Percentiles rank a stretch among this genome's conserved stretches.
Evolutionary conservation across 2,888 invertebrate genomes (phyloP).

Genomic region (Entomobrya multifasciata): DNA sequence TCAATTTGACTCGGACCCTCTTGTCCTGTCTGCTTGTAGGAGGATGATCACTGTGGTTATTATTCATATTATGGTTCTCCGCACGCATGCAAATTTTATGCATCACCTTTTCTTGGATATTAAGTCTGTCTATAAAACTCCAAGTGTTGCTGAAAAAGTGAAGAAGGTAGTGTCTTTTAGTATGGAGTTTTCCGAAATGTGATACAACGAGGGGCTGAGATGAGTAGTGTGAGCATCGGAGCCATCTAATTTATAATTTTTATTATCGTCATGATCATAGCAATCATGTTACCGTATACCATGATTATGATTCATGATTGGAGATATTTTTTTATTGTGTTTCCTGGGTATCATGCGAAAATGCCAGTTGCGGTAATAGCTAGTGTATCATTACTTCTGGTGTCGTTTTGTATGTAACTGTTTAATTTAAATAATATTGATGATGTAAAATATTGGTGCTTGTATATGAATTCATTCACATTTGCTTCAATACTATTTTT

Average conservation of each 20-base stretch:
- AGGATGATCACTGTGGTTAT: slow-evolving; percentile 11
- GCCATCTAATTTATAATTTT: slow-evolving; percentile 43
- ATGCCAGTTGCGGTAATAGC: background rate
- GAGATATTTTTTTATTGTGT: slow-evolving; percentile 60
- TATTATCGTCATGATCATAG: slow-evolving; percentile 40
- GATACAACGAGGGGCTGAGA: too few relatives aligned
- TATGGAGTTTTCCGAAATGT: too few relatives aligned
- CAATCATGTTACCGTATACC: slow-evolving; percentile 38
- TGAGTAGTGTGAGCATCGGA: slow-evolving; percentile 4
- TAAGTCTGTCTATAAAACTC: background rate
- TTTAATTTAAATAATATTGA: too few relatives aligned
- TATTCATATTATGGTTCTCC: slow-evolving; percentile 62
- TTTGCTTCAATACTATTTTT: too few relatives aligned
- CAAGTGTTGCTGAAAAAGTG: background rate
- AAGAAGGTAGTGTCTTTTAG: too few relatives aligned
- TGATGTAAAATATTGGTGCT: too few relatives aligned
- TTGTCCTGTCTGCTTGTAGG: slow-evolving; percentile 19
- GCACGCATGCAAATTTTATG: slow-evolving; percentile 74
- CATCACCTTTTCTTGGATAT: slow-evolving; percentile 55
- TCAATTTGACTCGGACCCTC: background rate
- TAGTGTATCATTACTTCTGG: too few relatives aligned
- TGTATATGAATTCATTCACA: too few relatives aligned
- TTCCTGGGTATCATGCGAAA: slow-evolving; percentile 39
- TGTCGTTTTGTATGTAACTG: too few relatives aligned
- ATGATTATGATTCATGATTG: slow-evolving; percentile 58